Evolutionary conservation across 1,140 invertebrate genomes (phyloP).

Genomic region (Paralvinella palmiformis): DNA sequence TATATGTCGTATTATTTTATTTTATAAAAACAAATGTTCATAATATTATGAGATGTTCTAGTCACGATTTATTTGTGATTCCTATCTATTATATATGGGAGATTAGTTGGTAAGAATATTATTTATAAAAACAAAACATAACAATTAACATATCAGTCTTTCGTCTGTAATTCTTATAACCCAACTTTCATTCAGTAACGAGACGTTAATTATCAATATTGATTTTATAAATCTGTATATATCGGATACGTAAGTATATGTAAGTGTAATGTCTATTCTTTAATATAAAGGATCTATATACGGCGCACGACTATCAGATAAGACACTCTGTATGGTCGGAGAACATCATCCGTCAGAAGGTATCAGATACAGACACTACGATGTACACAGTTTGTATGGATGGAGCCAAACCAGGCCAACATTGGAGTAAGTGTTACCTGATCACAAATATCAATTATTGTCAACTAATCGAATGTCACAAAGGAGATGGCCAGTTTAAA

Average conservation of each 20-base stretch:
- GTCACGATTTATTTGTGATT: too few species aligned
- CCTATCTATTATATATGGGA: too few species aligned
- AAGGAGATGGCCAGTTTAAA: background rate
- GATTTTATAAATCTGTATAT: too few species aligned
- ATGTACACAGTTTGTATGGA: slow-evolving; percentile 45
- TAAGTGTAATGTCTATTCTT: background rate
- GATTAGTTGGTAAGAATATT: too few species aligned
- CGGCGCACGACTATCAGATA: slow-evolving; percentile 29
- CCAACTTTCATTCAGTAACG: too few species aligned
- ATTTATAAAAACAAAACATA: too few species aligned
- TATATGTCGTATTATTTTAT: too few species aligned
- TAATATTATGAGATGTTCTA: too few species aligned
- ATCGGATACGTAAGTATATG: background rate
- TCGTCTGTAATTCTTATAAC: too few species aligned
- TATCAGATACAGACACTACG: slow-evolving; percentile 33
- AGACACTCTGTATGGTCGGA: slow-evolving; percentile 40
- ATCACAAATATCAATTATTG: background rate
- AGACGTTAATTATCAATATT: too few species aligned
- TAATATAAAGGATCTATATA: background rate
- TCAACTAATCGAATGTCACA: background rate
- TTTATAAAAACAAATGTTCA: too few species aligned
- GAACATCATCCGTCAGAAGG: slow-evolving; percentile 17
- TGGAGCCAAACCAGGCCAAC: slow-evolving; percentile 38
- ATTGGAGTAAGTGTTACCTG: slow-evolving; percentile 24
- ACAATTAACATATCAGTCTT: too few species aligned